phyloP scores from a whole-genome alignment of 2,888 invertebrate genomes.

The Meliscaeva auricollis region DNA sequence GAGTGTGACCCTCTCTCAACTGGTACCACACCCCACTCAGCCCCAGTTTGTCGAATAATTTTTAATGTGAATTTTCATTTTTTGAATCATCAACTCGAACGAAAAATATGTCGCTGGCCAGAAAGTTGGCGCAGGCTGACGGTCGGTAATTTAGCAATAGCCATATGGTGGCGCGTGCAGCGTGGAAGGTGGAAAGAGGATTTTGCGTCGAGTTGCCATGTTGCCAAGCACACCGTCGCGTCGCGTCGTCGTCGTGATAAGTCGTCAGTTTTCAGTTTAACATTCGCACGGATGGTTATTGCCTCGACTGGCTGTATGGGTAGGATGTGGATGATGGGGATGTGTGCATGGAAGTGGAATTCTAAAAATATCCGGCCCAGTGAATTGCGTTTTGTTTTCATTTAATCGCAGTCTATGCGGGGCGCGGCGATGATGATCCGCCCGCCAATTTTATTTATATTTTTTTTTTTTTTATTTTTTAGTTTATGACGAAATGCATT shows the following conservation, averaged over 20 bases:
- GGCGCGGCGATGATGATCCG: background rate
- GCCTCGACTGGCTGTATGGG: background rate
- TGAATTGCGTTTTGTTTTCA: slow-evolving; percentile 54
- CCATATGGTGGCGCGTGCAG: background rate
- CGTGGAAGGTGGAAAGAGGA: background rate
- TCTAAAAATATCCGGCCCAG: slow-evolving; percentile 69
- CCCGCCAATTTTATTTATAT: slow-evolving; percentile 26
- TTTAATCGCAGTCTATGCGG: slow-evolving; percentile 31
- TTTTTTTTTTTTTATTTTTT: background rate
- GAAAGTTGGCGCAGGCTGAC: slow-evolving; percentile 14
- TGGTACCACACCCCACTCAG: too few relatives aligned
- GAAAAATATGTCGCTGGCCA: slow-evolving; percentile 57
- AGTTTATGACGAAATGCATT: slow-evolving; percentile 62
- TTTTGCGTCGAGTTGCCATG: slow-evolving; percentile 15
- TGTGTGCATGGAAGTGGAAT: slow-evolving; percentile 52
- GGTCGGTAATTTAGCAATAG: background rate
- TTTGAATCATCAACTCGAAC: slow-evolving; percentile 51
- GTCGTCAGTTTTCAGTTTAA: slow-evolving; percentile 13
- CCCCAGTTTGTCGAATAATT: too few relatives aligned
- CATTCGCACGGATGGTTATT: slow-evolving; percentile 2
- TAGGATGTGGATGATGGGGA: background rate
- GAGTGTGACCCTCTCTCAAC: too few relatives aligned
- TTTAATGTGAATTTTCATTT: slow-evolving; percentile 59
- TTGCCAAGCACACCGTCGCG: background rate
- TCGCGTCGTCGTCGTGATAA: slow-evolving; percentile 8